Evolutionary conservation across 2,113 vertebrate genomes (phyloP).

Genomic region (Campylomormyrus numenius): DNA sequence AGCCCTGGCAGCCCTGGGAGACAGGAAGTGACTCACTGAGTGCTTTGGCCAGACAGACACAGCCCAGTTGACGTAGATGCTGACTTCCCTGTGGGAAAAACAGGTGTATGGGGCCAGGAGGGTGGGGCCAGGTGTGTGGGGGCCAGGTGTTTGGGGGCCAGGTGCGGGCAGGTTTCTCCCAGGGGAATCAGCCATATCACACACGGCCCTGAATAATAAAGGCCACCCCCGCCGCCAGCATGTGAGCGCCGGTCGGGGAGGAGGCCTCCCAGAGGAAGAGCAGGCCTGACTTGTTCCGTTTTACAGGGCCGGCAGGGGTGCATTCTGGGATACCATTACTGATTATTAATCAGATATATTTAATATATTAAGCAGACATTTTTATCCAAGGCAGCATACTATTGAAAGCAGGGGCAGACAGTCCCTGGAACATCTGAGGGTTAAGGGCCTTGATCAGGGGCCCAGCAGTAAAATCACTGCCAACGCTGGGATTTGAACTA

Average conservation of each 20-base stretch:
- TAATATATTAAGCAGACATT: background rate
- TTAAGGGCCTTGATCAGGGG: background rate
- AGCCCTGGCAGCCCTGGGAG: background rate
- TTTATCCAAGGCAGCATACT: background rate
- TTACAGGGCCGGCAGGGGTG: background rate
- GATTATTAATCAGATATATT: background rate
- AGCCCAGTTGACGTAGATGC: background rate
- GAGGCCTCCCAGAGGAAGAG: background rate
- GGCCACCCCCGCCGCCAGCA: background rate
- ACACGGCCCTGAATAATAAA: background rate
- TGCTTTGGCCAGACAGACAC: background rate
- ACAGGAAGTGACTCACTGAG: constrained; percentile 9
- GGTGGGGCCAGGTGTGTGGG: background rate
- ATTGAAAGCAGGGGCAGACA: background rate
- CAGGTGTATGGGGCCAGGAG: background rate
- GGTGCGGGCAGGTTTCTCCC: background rate
- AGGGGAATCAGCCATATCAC: background rate
- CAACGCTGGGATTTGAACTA: background rate
- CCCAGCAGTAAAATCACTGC: background rate
- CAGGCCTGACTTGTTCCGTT: background rate
- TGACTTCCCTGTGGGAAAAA: background rate
- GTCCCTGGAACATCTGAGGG: background rate
- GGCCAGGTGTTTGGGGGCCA: background rate
- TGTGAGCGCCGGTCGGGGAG: background rate
- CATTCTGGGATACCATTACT: background rate